phyloP scores from a whole-genome alignment of 2,797 vertebrate genomes.

The Melopsittacus undulatus region DNA sequence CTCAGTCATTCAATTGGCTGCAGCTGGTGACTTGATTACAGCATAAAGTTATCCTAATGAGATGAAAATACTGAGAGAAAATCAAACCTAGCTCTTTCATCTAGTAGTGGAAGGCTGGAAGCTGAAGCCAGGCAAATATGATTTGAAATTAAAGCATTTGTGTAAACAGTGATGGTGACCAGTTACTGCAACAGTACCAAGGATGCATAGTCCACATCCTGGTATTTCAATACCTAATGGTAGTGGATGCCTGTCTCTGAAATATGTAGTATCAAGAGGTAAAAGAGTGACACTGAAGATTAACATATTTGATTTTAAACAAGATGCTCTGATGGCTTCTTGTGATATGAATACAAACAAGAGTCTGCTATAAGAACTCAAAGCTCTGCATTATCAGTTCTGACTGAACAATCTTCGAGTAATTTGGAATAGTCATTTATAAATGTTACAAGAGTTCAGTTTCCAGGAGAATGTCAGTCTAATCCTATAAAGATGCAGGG shows the following conservation, averaged over 20 bases:
- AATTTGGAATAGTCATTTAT: background rate
- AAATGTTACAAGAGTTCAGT: background rate
- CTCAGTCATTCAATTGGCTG: background rate
- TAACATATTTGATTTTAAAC: background rate
- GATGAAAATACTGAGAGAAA: background rate
- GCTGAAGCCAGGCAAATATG: background rate
- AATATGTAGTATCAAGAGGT: background rate
- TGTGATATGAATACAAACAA: background rate
- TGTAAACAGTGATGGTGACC: background rate
- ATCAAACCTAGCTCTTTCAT: background rate
- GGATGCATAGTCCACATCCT: background rate
- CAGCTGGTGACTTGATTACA: background rate
- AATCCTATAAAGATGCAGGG: background rate
- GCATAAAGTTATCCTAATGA: background rate
- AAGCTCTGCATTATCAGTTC: background rate
- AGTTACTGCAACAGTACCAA: background rate
- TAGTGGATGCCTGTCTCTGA: background rate
- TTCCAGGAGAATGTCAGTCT: background rate
- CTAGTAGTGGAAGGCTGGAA: background rate
- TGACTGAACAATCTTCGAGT: background rate
- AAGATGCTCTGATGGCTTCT: background rate
- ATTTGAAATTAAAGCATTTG: background rate
- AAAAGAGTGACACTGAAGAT: background rate
- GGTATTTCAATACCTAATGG: background rate
- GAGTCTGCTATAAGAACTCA: background rate